phyloP scores from a whole-genome alignment of 2,113 vertebrate genomes.

The Rhipidura dahli region DNA sequence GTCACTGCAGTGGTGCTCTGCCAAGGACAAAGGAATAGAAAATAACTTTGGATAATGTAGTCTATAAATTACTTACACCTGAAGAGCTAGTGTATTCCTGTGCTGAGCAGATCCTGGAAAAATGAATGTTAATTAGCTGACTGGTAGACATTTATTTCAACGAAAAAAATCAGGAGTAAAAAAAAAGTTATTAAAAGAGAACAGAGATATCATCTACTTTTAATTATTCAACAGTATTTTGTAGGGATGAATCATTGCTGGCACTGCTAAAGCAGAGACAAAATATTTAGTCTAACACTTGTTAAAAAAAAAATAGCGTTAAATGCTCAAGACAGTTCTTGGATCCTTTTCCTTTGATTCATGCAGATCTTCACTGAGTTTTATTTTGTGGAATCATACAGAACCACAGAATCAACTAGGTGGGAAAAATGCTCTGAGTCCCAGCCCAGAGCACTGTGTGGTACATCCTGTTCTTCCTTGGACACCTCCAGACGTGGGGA shows the following conservation, averaged over 20 bases:
- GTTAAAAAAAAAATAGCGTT: background rate
- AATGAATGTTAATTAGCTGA: background rate
- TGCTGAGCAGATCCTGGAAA: background rate
- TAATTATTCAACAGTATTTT: slow-evolving; percentile 9
- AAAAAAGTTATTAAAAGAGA: background rate
- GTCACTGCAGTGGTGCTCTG: background rate
- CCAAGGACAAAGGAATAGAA: background rate
- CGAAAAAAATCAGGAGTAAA: background rate
- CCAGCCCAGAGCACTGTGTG: no score
- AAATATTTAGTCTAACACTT: background rate
- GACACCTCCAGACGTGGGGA: background rate
- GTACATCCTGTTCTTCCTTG: fast-evolving
- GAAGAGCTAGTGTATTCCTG: background rate
- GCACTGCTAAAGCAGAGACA: background rate
- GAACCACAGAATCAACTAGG: background rate
- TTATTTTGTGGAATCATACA: background rate
- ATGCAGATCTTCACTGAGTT: background rate
- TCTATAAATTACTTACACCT: slow-evolving; percentile 4
- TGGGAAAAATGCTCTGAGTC: background rate
- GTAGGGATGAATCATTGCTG: background rate
- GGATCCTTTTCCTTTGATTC: background rate
- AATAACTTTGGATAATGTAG: background rate
- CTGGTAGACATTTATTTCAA: background rate
- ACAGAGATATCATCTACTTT: background rate
- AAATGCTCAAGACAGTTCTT: background rate